Evolutionary conservation across 1,140 invertebrate genomes (phyloP).

Genomic region (Anthonomus grandis): DNA sequence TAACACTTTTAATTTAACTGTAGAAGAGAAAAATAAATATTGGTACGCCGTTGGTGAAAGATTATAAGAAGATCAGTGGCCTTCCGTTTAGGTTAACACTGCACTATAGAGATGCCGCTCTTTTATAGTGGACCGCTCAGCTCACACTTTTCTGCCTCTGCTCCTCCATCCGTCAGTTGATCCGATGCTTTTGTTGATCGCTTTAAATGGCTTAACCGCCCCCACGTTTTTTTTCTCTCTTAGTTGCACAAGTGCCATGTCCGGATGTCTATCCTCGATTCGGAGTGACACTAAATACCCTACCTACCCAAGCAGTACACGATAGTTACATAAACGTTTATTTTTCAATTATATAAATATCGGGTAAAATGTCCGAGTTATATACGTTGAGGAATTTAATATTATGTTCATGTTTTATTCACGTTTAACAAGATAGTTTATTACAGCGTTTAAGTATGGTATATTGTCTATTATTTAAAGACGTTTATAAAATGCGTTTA

Average conservation of each 20-base stretch:
- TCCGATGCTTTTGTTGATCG: constrained; percentile 25
- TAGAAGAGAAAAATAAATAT: no score
- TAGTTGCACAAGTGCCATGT: constrained; percentile 29
- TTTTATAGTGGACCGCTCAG: constrained; percentile 28
- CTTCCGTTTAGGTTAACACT: constrained; percentile 21
- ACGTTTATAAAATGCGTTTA: neutral
- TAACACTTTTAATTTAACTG: no score
- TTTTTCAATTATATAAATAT: neutral
- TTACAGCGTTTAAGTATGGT: neutral
- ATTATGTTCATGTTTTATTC: neutral
- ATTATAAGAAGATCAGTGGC: constrained; percentile 10
- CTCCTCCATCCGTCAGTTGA: no score
- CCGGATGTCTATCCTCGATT: constrained; percentile 17
- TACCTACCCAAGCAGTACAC: constrained; percentile 3
- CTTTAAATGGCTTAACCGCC: constrained; percentile 30
- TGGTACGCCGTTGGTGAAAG: no score
- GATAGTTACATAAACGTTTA: neutral
- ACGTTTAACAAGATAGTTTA: neutral
- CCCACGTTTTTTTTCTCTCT: constrained; percentile 23
- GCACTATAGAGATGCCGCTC: constrained; percentile 29
- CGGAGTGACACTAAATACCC: constrained; percentile 30
- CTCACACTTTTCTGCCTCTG: constrained; percentile 29
- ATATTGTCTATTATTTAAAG: neutral
- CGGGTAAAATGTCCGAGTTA: neutral
- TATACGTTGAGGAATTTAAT: neutral